These are phyloP conservation scores for Aphis gossypii DNA, from an alignment of 1,140 invertebrate species.

Conservation along the genomic window DNA sequence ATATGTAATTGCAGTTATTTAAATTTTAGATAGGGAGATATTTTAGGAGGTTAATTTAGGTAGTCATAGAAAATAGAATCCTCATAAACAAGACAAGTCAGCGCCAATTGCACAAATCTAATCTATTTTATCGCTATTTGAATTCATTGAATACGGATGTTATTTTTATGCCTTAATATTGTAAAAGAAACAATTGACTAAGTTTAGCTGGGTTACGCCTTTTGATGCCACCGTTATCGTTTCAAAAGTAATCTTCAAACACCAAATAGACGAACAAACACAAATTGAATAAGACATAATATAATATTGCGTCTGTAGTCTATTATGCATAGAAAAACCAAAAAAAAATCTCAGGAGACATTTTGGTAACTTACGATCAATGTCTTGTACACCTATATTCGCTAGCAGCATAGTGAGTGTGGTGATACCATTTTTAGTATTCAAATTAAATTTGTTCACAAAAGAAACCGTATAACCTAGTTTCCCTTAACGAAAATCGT, in stretches of 20 bases:
- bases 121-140: not conserved
- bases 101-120: not conserved
- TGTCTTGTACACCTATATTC: not conserved
- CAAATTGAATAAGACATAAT: not conserved
- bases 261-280: not conserved
- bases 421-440: not conserved
- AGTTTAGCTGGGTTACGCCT: not conserved
- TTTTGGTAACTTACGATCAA: not conserved
- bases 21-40: not conserved
- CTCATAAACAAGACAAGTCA: not conserved
- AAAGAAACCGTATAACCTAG: constrained; percentile 4
- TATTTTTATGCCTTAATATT: not conserved
- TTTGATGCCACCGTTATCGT: not conserved
- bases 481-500: constrained; percentile 1
- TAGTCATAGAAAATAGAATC: not conserved
- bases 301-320: not conserved
- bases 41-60: not conserved
- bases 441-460: constrained; percentile 30
- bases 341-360: constrained; percentile 1
- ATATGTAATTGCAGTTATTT: not conserved
- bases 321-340: not conserved
- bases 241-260: not conserved
- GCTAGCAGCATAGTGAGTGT: not conserved
- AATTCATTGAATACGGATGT: not conserved
- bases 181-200: not conserved